Conservation (phyloP, 2,888 invertebrate species). For the Galeopsomyia nigrocyanea region DNA sequence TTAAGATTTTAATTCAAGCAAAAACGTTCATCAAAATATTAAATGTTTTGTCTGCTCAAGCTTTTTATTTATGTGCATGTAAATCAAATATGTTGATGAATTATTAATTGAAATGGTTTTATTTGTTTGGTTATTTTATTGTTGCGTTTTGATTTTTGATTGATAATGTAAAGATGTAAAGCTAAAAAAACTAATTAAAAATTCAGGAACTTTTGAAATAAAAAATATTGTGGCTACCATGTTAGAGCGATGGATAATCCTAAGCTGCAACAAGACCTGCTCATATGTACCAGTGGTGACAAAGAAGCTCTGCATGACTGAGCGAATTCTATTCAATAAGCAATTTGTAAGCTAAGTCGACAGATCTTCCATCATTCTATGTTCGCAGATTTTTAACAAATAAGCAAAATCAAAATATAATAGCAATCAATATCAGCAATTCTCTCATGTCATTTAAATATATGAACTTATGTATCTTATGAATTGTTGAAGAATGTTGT, state of each 20-base stretch:
- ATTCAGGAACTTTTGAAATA: conserved; percentile 27
- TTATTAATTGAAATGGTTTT: too few relatives aligned
- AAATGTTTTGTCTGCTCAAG: too few relatives aligned
- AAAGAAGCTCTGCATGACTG: conserved; percentile 32
- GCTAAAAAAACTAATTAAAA: neutral
- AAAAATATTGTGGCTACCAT: conserved; percentile 33
- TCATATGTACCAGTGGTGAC: conserved; percentile 37
- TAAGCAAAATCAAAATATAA: conserved; percentile 20
- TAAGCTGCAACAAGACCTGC: conserved; percentile 36
- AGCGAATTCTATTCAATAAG: conserved; percentile 8
- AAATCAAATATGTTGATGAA: too few relatives aligned
- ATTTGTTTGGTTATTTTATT: neutral
- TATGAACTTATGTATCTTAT: conserved; percentile 5
- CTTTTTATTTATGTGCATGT: too few relatives aligned
- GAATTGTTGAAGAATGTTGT: conserved; percentile 26
- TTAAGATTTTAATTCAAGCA: too few relatives aligned
- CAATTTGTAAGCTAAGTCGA: conserved; percentile 3
- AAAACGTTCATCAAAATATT: too few relatives aligned
- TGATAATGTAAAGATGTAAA: neutral
- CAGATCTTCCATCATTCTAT: conserved; percentile 29
- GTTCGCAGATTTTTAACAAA: conserved; percentile 4
- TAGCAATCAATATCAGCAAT: conserved; percentile 11
- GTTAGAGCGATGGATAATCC: conserved; percentile 40
- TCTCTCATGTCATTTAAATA: neutral
- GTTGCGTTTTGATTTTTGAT: neutral